Evolutionary conservation across 2,888 invertebrate species (phyloP), one percentile per base, ranked within the genome.

Genomic region (Torymus texanus): DNA sequence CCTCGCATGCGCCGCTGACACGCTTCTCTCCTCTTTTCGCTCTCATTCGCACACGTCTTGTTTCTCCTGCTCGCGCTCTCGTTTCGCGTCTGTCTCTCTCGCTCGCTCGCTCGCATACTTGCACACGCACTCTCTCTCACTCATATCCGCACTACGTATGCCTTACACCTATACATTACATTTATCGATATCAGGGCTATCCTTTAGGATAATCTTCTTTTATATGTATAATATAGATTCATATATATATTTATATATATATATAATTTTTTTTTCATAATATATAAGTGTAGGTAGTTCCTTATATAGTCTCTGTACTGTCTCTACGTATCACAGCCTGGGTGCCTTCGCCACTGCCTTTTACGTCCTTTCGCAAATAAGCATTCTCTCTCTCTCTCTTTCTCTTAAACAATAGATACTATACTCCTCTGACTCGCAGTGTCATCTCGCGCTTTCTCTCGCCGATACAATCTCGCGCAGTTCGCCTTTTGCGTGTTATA

Each of bases 311-410:
- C 87, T 89, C 90, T 89, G 89, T 89, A 89, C 89, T 89, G 90
- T 90, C 88, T 89, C 89, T 90, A 90, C 88, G 86, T 90, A 90
- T 90, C 90, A 90, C 90, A 90, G 90, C 90, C 90, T 90, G 90
- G 87, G 89, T 89, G 88, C 89, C 89, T 87, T 85, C 86, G 87
- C 89, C 90, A 89, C 90, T 89, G 89, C 88, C 88, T 85, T 76
- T 21, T 63, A 56, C 65, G 66, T 79, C 65, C 61, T 67, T 73
- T 65, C 59, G 63, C 77, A 51, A 55, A 67, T 74, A 72, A 80
- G 51, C 61, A 53, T 63, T 63, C 18, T 61, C 14, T 55, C 70
- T 63, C 18, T 61, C 14, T 55, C 70, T 66, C 63, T n/a, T 59
- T 71, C 61, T 70, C 58, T 58, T 24, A n/a, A 3, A 59, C 74